These are phyloP conservation scores for Chloromyia formosa DNA, from an alignment of 2,888 invertebrate species.

Conservation along the genomic window DNA sequence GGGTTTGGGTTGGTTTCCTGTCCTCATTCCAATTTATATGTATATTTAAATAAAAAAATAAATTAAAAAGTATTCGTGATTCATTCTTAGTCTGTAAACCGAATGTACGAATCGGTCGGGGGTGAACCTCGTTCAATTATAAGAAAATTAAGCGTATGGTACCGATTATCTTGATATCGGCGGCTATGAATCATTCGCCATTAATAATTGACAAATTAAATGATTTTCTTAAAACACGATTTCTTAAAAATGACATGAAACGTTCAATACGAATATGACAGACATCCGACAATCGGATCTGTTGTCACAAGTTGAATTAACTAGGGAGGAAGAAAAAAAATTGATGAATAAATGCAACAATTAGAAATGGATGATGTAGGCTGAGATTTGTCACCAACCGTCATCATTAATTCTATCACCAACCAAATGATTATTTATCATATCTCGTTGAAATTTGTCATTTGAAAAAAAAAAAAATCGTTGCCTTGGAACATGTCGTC, in stretches of 20 bases:
- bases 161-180: constrained; percentile 2
- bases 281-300: constrained; percentile 9
- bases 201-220: constrained; percentile 25
- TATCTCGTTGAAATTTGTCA: constrained; percentile 10
- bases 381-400: constrained; percentile 26
- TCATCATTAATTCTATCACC: constrained; percentile 1
- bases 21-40: too few species aligned
- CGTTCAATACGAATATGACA: constrained; percentile 9
- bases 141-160: not conserved
- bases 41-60: too few species aligned
- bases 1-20: too few species aligned
- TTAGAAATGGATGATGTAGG: constrained; percentile 19
- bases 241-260: constrained; percentile 23
- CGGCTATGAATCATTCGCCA: constrained; percentile 3
- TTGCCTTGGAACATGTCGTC: not conserved
- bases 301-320: not conserved
- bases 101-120: too few species aligned
- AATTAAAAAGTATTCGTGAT: too few species aligned
- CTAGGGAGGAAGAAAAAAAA: not conserved
- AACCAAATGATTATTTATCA: constrained; percentile 21
- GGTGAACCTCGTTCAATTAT: too few species aligned
- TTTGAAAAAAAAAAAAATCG: not conserved
- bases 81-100: too few species aligned
- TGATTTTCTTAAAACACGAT: not conserved
- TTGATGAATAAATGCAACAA: constrained; percentile 27